Evolutionary conservation across 2,797 vertebrate species (phyloP).

Genomic region (Passerculus sandwichensis): DNA sequence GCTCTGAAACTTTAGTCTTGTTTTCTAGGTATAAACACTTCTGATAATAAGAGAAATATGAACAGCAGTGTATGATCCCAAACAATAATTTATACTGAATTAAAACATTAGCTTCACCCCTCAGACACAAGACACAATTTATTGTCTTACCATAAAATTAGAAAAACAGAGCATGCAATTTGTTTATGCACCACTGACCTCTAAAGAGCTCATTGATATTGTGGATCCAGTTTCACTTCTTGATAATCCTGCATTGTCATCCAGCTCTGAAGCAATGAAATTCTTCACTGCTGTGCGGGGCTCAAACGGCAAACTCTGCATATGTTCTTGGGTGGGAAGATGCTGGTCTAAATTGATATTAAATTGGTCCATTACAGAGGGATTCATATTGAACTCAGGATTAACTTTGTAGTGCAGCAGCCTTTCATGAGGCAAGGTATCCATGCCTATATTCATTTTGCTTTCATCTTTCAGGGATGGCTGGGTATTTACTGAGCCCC

Average conservation of each 20-base stretch:
- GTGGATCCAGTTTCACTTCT: conserved; percentile 98
- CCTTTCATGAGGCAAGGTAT: conserved; percentile 93
- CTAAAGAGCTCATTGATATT: conserved; percentile 98
- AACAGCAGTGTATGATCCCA: conserved; percentile 8
- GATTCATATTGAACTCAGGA: conserved; percentile 92
- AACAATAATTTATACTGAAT: conserved; percentile 29
- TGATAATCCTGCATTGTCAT: conserved; percentile 91
- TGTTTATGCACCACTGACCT: conserved; percentile 82
- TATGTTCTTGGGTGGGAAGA: conserved; percentile 89
- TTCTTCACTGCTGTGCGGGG: conserved; percentile 98
- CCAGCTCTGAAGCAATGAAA: conserved; percentile 96
- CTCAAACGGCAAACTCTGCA: conserved; percentile 96
- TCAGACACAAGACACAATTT: conserved; percentile 5
- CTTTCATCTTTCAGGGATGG: conserved; percentile 92
- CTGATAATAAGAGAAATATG: conserved; percentile 21
- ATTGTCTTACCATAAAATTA: neutral
- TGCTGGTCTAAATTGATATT: conserved; percentile 94
- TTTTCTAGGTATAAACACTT: conserved; percentile 50
- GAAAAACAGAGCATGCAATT: conserved; percentile 19
- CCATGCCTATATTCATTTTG: conserved; percentile 95
- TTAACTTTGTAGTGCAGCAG: conserved; percentile 98
- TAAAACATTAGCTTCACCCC: conserved; percentile 9
- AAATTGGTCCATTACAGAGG: conserved; percentile 95
- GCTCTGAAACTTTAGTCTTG: conserved; percentile 46
- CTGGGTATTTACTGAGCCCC: conserved; percentile 87